Percentiles rank a stretch among this genome's conserved stretches.
phyloP scores from a whole-genome alignment of 1,140 invertebrate species.

The Oedothorax gibbosus region DNA sequence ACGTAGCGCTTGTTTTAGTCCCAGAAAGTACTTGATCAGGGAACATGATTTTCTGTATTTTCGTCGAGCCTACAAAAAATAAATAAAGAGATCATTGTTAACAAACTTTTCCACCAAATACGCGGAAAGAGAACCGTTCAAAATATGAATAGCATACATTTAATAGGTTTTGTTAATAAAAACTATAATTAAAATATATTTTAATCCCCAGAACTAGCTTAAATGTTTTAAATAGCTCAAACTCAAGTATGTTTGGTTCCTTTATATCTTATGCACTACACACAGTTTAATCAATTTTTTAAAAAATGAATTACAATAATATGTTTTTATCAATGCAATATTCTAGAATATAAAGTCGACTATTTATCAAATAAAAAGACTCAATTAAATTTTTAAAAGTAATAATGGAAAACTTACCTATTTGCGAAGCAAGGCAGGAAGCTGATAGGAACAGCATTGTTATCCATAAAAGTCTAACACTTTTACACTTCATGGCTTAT shows the following conservation, averaged over 20 bases:
- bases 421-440: background rate
- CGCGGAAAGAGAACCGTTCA: too few relatives aligned
- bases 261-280: too few relatives aligned
- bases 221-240: too few relatives aligned
- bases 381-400: background rate
- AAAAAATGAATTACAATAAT: too few relatives aligned
- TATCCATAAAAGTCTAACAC: background rate
- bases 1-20: constrained; percentile 49
- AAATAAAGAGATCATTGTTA: background rate
- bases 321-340: too few relatives aligned
- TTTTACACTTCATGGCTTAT: background rate
- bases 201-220: too few relatives aligned
- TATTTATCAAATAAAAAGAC: background rate
- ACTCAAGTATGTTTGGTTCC: too few relatives aligned
- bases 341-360: background rate
- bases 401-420: background rate
- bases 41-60: constrained; percentile 45
- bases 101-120: too few relatives aligned
- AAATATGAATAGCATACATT: too few relatives aligned
- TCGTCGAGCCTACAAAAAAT: background rate
- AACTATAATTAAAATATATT: too few relatives aligned
- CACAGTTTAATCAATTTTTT: too few relatives aligned
- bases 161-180: too few relatives aligned
- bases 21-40: constrained; percentile 40
- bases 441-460: background rate